Evolutionary conservation across 2,113 vertebrate species (phyloP).

Genomic region (Polypterus bichir): DNA sequence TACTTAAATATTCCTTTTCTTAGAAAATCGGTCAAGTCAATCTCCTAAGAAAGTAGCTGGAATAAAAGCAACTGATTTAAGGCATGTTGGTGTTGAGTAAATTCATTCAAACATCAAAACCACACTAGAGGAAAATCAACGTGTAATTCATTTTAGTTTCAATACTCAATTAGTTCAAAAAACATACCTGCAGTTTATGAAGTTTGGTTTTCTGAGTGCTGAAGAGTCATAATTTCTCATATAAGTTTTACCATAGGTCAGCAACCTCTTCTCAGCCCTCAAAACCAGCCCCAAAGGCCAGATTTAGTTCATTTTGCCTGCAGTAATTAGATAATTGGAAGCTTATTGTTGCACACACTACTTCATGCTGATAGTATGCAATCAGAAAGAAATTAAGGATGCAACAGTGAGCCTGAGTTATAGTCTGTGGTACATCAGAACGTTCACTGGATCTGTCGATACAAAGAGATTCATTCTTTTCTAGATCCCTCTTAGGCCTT

Average conservation of each 20-base stretch:
- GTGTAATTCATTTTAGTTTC: too few relatives aligned
- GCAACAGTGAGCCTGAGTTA: conserved; percentile 35
- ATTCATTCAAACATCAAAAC: too few relatives aligned
- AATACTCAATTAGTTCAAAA: too few relatives aligned
- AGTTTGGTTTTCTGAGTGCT: too few relatives aligned
- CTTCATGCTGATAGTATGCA: conserved; percentile 36
- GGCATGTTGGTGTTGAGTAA: too few relatives aligned
- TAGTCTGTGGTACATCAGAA: conserved; percentile 22
- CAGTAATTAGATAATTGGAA: conserved; percentile 15
- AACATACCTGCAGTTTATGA: too few relatives aligned
- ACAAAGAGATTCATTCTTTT: conserved; percentile 35
- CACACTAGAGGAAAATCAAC: too few relatives aligned
- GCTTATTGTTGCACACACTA: conserved; percentile 25
- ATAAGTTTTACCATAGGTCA: conserved; percentile 3
- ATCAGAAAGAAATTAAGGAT: conserved; percentile 23
- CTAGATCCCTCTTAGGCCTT: conserved; percentile 34
- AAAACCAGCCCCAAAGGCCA: conserved; percentile 9
- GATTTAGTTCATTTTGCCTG: conserved; percentile 11
- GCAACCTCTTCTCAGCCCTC: not conserved
- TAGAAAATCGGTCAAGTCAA: too few relatives aligned
- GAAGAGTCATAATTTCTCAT: too few relatives aligned
- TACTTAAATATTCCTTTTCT: too few relatives aligned
- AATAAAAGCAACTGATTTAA: too few relatives aligned
- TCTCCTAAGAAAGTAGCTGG: too few relatives aligned
- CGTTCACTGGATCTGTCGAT: conserved; percentile 26